Evolutionary conservation across 2,888 invertebrate genomes (phyloP), one percentile per base, ranked within the genome.

Genomic region (Lochmaea crataegi): DNA sequence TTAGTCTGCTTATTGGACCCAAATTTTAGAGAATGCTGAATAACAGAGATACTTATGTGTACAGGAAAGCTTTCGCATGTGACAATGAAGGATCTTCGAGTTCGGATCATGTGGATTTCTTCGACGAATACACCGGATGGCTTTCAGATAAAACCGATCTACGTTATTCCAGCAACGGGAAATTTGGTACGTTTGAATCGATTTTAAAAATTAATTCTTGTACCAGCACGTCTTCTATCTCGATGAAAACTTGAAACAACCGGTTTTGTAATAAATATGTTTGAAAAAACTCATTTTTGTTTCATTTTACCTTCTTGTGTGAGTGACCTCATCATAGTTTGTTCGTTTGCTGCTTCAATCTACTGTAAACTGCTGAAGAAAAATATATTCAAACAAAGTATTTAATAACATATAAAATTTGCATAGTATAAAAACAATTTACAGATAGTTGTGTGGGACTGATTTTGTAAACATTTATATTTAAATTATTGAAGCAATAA

Each of bases 191-290:
- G 16, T 18, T 42, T 7, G 16, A 63, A 41, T 38, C 42, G 16
- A 18, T 41, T 16, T 18, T 18, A 10, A 63, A 64, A 70, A 45
- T 64, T 45, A 16, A 70, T 56, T 56, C 69, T 56, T 26, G 57
- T 56, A n/a, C 69, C 45, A 64, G 45, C 42, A 61, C 61, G 2
- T 61, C 61, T 16, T 41, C 61, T 11, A 61, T 38, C 9, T 63
- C 61, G 42, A 42, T 63, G 41, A 63, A 42, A 63, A 63, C 42
- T 12, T 63, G 18, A 63, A 42, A 63, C 14, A 7, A 58, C 10
- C 18, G 11, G 12, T 63, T 63, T 41, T 63, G 18, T 14, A 61
- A 63, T 63, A 63, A 63, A 63, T 42, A 12, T 45, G 12, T 45
- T n/a, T 3, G 12, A 45, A 12, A 45, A 11, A 45, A 12, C 3